phyloP scores from a whole-genome alignment of 2,888 invertebrate species.

The Diachrysia chrysitis region DNA sequence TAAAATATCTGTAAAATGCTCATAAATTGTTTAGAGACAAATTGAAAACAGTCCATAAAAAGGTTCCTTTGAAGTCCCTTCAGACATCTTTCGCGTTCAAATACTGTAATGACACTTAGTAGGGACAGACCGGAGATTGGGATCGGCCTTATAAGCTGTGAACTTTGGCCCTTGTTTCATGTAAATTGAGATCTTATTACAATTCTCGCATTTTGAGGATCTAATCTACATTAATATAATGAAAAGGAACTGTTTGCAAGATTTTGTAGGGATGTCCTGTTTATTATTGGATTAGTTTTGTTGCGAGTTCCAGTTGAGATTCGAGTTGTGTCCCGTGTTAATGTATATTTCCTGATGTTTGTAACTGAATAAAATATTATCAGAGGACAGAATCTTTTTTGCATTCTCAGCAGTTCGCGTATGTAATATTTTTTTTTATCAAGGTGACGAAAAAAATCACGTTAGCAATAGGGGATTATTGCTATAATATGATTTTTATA shows the following conservation, averaged over 20 bases:
- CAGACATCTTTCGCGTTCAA: slow-evolving; percentile 53
- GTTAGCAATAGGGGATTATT: too few relatives aligned
- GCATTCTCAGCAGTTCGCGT: too few relatives aligned
- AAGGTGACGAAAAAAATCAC: too few relatives aligned
- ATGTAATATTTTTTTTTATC: too few relatives aligned
- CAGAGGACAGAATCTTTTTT: too few relatives aligned
- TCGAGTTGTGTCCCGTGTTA: slow-evolving; percentile 1
- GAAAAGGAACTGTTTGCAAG: slow-evolving; percentile 46
- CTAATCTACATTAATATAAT: slow-evolving; percentile 59
- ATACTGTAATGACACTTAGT: slow-evolving; percentile 64
- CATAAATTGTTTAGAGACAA: slow-evolving; percentile 24
- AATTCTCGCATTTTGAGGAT: slow-evolving; percentile 48
- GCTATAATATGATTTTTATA: too few relatives aligned
- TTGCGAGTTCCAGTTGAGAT: slow-evolving; percentile 11
- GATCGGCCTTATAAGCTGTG: slow-evolving; percentile 54
- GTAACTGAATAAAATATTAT: too few relatives aligned
- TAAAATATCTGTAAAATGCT: neutral
- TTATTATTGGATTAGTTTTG: slow-evolving; percentile 33
- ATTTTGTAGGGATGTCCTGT: slow-evolving; percentile 33
- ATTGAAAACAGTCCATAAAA: slow-evolving; percentile 48
- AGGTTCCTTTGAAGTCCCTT: slow-evolving; percentile 43
- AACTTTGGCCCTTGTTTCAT: slow-evolving; percentile 61
- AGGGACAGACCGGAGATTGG: slow-evolving; percentile 63
- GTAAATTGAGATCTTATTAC: slow-evolving; percentile 59
- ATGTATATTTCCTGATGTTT: neutral